Evolutionary conservation across 2,113 vertebrate genomes (phyloP), one percentile per base, ranked within the genome.

Genomic region (Lepisosteus osseus): DNA sequence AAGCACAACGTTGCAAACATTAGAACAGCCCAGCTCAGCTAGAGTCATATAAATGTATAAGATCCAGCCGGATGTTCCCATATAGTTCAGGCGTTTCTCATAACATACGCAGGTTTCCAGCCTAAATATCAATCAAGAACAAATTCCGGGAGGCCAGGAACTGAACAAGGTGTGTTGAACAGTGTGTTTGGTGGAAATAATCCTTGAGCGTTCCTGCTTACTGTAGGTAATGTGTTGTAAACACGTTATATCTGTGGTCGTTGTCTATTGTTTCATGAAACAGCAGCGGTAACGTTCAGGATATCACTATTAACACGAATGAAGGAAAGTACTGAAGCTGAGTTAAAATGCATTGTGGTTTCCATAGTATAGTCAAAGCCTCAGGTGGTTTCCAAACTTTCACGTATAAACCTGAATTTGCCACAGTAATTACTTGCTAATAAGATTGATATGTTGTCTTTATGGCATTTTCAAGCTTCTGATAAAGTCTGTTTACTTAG

Each of bases 31-130:
- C 29, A 29, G n/a, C 42, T 66, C 64, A 14, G 29, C 63, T 44
- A 54, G 70, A 72, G 65, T 42, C 66, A 7, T 55, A 59, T 9
- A 17, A 6, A 62, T 72, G 43, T 65, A 65, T 72, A 72, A 47
- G 65, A 72, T 66, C 51, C 42, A 54, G 14, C 65, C 51, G 56
- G 41, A 59, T 65, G 70, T 72, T 72, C 54, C 17, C 63, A 43
- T 63, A 65, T 17, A 40, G 54, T 47, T 55, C 63, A 55, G 57
- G 70, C 15, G 12, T 72, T 64, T 47, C 63, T 44, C 11, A 9
- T 44, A 56, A 65, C 13, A 55, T 57, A n/a, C 43, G 12, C 11
- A 42, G 54, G 54, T 66, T 41, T 55, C 63, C 41, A 29, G 70
- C 45, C 63, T 42, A 54, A 51, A 56, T 65, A 66, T 72, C 64